Base-by-base conservation (phyloP, 2,888 invertebrate genomes). In the Ophion ventricosus region DNA sequence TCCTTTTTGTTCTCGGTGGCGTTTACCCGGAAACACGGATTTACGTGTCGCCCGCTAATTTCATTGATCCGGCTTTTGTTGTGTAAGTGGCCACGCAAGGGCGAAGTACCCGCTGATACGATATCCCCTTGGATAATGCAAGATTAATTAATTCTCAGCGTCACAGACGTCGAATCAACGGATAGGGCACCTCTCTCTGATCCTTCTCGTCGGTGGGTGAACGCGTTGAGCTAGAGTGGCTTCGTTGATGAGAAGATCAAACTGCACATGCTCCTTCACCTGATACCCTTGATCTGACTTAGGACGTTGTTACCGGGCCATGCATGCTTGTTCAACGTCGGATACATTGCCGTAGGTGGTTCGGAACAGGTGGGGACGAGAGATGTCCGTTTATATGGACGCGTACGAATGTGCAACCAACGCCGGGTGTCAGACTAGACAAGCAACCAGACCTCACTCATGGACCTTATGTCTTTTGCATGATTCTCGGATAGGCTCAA, bases 101-200 rank as follows among this genome's bases (percentile, higher is more conserved):
- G 14, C 29, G 69, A 49, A 49, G 49, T 66, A 56, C 26, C 59
- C 54, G 63, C 61, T 40, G 29, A 61, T 73, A 73, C 59, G 80
- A 76, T 66, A 80, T 7, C 73, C 56, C 80, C 64, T 61, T 49
- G 29, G 81, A 81, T 69, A 81, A 78, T 78, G 25, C 35, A 17
- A 78, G 80, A 81, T 84, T 84, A 84, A 84, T 84, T 84, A 84
- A 84, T 84, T 84, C 61, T 26, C 25, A 63, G 73, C 61, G 17
- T 56, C 59, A 35, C 59, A 75, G 75, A 66, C 75, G 70, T 83
- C 66, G 75, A 80, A 83, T 80, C 75, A 70, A 80, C 79, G 79
- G 64, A 35, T 73, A 25, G 54, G 73, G 26, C 23, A 59, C 49
- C 35, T 20, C n/a, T 23, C 67, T 43, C 67, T 59, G 8, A 20